Evolutionary conservation across 2,888 invertebrate genomes (phyloP), one percentile per base, ranked within the genome.

Genomic region (Netelia fuscicornis): DNA sequence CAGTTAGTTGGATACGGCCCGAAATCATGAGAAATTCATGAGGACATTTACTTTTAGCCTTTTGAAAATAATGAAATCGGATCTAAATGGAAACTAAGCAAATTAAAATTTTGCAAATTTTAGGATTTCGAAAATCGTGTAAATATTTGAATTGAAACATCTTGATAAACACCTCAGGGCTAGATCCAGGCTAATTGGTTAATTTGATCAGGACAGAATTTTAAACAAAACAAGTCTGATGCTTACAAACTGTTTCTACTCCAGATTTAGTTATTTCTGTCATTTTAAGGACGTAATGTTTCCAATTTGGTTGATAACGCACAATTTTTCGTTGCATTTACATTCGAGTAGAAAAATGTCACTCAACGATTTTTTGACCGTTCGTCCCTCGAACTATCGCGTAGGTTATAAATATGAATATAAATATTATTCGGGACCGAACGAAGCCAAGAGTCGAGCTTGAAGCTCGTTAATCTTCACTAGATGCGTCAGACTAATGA

Each of bases 401-500:
- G 74, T 37, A 74, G 44, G 65, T 62, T 67, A 88, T 87, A 89
- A 88, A 87, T 87, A 89, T 88, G 88, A 87, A 90, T 89, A 89
- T 89, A 89, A 84, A 83, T 89, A 89, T 90, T 87, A 89, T 90
- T 91, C 82, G 87, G 76, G 78, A 86, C 62, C 78, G 76, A 75
- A 74, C 64, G 75, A 83, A 74, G 84, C 83, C 58, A 64, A 79
- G 58, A 58, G 87, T 58, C 78, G 71, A 71, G 86, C 81, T 74
- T 83, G 74, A 86, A 80, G 87, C 89, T 92, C 91, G 89, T 92
- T 92, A 92, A 92, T 92, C 91, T 91, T 91, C 91, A 91, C 91
- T 92, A 90, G 89, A 86, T 89, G 87, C 88, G 88, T 89, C 89
- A 87, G 88, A 88, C 88, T 91, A 92, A 92, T 91, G 90, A 91